Conservation (phyloP, 2,888 invertebrate genomes). For the Philopedon plagiatum region DNA sequence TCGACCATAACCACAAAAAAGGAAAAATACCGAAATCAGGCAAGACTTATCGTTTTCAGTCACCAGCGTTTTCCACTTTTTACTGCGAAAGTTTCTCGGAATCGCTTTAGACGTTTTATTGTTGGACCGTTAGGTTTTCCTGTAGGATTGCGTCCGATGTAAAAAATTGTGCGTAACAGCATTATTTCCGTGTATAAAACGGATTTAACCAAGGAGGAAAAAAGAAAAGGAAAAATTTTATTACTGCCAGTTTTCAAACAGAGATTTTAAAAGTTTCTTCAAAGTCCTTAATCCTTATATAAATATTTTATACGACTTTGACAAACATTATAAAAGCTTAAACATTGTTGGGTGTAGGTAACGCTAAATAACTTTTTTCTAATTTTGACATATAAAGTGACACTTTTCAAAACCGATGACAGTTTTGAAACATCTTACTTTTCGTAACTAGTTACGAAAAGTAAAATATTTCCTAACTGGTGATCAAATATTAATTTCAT, state of each 20-base stretch:
- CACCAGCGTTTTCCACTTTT: constrained; percentile 30
- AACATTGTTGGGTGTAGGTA: too few species aligned
- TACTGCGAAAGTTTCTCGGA: constrained; percentile 25
- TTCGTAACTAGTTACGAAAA: too few species aligned
- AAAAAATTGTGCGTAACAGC: background rate
- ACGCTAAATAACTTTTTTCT: too few species aligned
- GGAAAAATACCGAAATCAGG: constrained; percentile 1
- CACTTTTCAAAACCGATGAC: too few species aligned
- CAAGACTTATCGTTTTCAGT: constrained; percentile 34
- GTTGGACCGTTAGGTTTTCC: background rate
- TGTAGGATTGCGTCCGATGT: background rate
- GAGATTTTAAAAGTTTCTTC: background rate
- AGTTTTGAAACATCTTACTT: too few species aligned
- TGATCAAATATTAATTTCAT: too few species aligned
- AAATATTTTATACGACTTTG: too few species aligned
- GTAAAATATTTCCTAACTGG: too few species aligned
- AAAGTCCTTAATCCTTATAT: background rate
- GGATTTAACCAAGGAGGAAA: background rate
- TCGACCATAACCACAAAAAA: constrained; percentile 24
- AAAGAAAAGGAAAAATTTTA: background rate
- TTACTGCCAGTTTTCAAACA: background rate
- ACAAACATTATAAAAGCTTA: too few species aligned
- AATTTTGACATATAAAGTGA: too few species aligned
- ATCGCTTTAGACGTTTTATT: constrained; percentile 17
- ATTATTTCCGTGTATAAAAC: background rate